Evolutionary conservation across 1,140 invertebrate species (phyloP).

Genomic region (Drosophila erecta): DNA sequence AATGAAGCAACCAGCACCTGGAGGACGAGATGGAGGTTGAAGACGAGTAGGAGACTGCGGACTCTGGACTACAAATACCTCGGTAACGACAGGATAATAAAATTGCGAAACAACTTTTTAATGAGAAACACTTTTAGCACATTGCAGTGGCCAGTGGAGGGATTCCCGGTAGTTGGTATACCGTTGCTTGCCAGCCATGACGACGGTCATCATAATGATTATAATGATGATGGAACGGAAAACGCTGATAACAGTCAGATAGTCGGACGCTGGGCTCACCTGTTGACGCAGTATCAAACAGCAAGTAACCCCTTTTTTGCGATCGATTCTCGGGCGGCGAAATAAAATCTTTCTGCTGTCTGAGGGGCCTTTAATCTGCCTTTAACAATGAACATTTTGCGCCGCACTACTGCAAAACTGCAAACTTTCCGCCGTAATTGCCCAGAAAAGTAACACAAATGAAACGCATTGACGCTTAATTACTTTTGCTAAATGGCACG

Average conservation of each 20-base stretch:
- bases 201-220: slow-evolving; percentile 11
- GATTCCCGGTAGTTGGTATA: slow-evolving; percentile 28
- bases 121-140: slow-evolving; percentile 80
- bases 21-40: slow-evolving; percentile 7
- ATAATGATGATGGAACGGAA: slow-evolving; percentile 14
- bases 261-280: slow-evolving; percentile 4
- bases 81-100: slow-evolving; percentile 66
- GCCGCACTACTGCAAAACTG: slow-evolving; percentile 55
- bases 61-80: slow-evolving; percentile 11
- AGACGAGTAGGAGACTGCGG: slow-evolving; percentile 2
- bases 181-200: slow-evolving; percentile 14
- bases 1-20: slow-evolving; percentile 62
- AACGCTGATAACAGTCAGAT: not conserved
- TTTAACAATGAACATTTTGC: slow-evolving; percentile 76
- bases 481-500: slow-evolving; percentile 76
- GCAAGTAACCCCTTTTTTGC: not conserved
- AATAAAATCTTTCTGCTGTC: not conserved
- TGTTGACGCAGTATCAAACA: slow-evolving; percentile 7
- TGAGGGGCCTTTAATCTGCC: slow-evolving; percentile 30
- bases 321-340: slow-evolving; percentile 3
- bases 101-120: slow-evolving; percentile 81
- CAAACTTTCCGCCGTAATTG: slow-evolving; percentile 66
- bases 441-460: slow-evolving; percentile 81
- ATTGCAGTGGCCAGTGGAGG: slow-evolving; percentile 48
- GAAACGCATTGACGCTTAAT: slow-evolving; percentile 80